Base-by-base conservation (phyloP, 1,140 invertebrate species). In the Limonius californicus region DNA sequence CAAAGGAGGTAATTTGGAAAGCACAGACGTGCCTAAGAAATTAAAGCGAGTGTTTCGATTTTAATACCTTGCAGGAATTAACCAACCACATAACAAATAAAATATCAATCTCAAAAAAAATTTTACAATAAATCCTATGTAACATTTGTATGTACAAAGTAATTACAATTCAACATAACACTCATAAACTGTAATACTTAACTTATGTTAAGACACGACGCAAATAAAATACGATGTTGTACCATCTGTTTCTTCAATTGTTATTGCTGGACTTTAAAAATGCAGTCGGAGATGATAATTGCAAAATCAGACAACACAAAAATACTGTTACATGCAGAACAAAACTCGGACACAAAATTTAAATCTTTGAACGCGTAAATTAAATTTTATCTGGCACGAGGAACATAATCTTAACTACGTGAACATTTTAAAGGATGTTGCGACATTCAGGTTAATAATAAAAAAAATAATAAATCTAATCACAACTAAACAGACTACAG, bases 111-210 rank as follows among this genome's bases (percentile, higher is more conserved):
- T 30, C 21, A 27, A 55, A 55, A 61, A 56, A 62, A 62, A 62
- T 62, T 62, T 57, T 62, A 55, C 60, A 56, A 64, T 55, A 63
- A 63, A 63, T 68, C 50, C 63, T 66, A 68, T 72, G 68, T 68
- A 71, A 71, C 69, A 71, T 70, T 71, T 55, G 68, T 73, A 73
- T 73, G 56, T 73, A 71, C 68, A 71, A 65, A 57, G 65, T 56
- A 70, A 57, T 63, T 14, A 23, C 18, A 15, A 18, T 54, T 27
- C 35, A 30, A 54, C 32, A 35, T 27, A 32, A 21, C 23, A 15
- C 35, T 32, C 27, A 27, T 39, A 59, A 58, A 58, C 16, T 56
- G 27, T 32, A 42, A 16, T 18, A 32, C 47, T 15, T 53, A 18
- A 50, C 45, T 2, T 19, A 6, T 1, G 20, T 43, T 32, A 30